Evolutionary conservation across 2,888 invertebrate genomes (phyloP), one percentile per base, ranked within the genome.

Genomic region (Melinaea menophilus): DNA sequence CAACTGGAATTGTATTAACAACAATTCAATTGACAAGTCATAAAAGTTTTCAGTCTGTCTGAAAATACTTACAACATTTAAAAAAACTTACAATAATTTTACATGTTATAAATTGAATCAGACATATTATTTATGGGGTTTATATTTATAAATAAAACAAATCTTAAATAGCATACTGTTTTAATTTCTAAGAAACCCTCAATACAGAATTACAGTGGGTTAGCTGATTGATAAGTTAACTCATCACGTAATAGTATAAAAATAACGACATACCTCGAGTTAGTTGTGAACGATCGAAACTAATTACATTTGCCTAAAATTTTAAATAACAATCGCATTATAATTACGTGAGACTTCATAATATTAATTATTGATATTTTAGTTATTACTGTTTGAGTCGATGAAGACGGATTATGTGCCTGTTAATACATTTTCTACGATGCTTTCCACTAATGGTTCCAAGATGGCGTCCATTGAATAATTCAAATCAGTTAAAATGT

Each of bases 111-210:
- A n/a, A n/a, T 7, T 37, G 4, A 37, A 2, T 4, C 37, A 5
- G 4, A 37, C 7, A 1, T 37, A 37, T 5, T 37, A 7, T 4
- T 5, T 37, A 37, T 7, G 9, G 3, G 7, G 51, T 9, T 51
- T 51, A 11, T 5, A 51, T 31, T 51, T 31, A 22, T 64, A 87
- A 89, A 89, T 90, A 85, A 90, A 90, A 90, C 86, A 85, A 75
- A 78, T 68, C 22, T 71, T 77, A 61, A 85, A 86, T 88, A 90
- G 90, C 90, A 90, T 90, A 90, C 88, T 89, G 88, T 90, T 90
- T 90, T 90, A 90, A 90, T 90, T 89, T 90, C 90, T 90, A 90
- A 88, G 79, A 88, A 86, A 88, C 90, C 90, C 88, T 87, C 85
- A 83, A 85, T 90, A 89, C 88, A 88, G 86, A 87, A 85, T 82